Base-by-base conservation (phyloP, 1,140 invertebrate species). In the Mycetomoellerius zeteki region DNA sequence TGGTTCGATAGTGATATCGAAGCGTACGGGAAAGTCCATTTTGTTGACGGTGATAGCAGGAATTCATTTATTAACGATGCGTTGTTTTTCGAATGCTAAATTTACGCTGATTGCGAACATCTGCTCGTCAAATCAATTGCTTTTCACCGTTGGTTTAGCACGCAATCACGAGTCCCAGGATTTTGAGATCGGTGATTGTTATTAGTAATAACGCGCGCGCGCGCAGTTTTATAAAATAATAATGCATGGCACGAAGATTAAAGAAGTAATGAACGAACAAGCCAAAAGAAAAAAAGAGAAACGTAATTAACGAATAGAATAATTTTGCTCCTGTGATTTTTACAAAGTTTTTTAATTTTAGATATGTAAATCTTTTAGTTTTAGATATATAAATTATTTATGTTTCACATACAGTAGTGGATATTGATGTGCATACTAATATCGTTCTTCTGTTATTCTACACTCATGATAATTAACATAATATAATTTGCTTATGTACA, bases 81-180 rank as follows among this genome's bases (percentile, higher is more conserved):
- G 33, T 7, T 16, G 80, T 60, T 82, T 82, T 73, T 81, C 65
- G 78, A 37, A 80, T 54, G 62, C 6, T 81, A 81, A 81, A 80
- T 80, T 80, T 80, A 67, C 75, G 24, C 60, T 80, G 76, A 67
- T 80, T 80, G 76, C 24, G 43, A 67, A 52, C 76, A 67, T 80
- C 76, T 47, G 60, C 64, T 80, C 27, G 47, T 80, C 43, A 43
- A 52, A 81, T 72, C 65, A 71, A 81, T 81, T 81, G 78, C 4
- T 81, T 71, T 81, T 81, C 33, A 10, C 16, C 52, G 33, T 56
- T 56, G 30, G 21, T 62, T 56, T 37, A 19, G 16, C 33, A 43
- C 16, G 21, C 58, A 50, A 78, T 78, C 30, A 56, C 50, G 65
- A 81, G 16, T 3, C 27, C 7, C 43, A 7, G 43, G n/a, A 56